Percentiles rank a stretch among this genome's conserved stretches.
Conservation (phyloP, 2,113 vertebrate species). For the Lamprotornis superbus region DNA sequence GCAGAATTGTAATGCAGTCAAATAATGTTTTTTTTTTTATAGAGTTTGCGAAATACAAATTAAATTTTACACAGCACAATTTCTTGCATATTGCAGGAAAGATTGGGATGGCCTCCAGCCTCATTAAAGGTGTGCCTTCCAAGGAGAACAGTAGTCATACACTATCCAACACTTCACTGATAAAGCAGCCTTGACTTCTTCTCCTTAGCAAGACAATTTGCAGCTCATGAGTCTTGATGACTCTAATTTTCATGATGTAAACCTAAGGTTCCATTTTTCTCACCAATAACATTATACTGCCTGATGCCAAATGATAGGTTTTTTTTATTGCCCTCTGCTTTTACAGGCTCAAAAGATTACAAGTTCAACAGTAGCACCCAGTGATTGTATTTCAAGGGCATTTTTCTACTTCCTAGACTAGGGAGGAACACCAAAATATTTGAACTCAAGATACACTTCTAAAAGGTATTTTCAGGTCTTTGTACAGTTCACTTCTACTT, state of each 20-base stretch:
- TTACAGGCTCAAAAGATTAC: not conserved
- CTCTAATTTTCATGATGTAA: not conserved
- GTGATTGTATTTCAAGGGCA: not conserved
- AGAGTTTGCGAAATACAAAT: not conserved
- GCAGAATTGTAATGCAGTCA: not conserved
- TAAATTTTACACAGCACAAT: not conserved
- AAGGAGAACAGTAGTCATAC: not conserved
- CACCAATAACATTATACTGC: not conserved
- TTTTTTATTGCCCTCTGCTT: not conserved
- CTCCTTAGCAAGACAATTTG: not conserved
- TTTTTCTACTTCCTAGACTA: not conserved
- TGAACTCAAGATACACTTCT: not conserved
- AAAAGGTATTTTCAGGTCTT: not conserved
- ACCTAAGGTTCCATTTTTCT: not conserved
- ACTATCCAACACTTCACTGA: not conserved
- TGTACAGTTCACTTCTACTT: not conserved
- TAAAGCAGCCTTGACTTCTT: not conserved
- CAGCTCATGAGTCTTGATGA: not conserved
- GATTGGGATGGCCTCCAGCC: not conserved
- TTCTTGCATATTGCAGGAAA: not conserved
- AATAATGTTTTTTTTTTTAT: not conserved
- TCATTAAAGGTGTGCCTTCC: not conserved
- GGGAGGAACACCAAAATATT: not conserved
- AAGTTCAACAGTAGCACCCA: not conserved
- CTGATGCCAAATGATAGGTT: not conserved